A percentile compares a stretch with the other conserved stretches of the same genome.
phyloP scores from a whole-genome alignment of 1,140 invertebrate genomes.

The Rhopalosiphum padi region DNA sequence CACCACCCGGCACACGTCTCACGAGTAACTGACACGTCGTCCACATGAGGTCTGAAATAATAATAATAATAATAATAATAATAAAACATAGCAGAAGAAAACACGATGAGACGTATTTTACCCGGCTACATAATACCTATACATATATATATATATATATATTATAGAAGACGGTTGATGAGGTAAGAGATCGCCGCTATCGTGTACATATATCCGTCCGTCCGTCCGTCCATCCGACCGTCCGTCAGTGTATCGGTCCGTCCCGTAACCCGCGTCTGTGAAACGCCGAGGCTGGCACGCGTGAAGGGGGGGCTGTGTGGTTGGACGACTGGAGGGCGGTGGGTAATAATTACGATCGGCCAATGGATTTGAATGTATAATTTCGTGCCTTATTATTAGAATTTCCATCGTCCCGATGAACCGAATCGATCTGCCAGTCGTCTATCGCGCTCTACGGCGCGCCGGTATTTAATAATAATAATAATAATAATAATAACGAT shows the following conservation, averaged over 20 bases:
- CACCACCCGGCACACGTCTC: neutral
- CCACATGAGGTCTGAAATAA: conserved; percentile 34
- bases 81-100: neutral
- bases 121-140: neutral
- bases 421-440: conserved; percentile 45
- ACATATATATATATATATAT: too few relatives aligned
- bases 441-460: neutral
- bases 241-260: neutral
- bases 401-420: conserved; percentile 47
- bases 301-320: neutral
- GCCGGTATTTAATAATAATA: conserved; percentile 45
- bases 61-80: neutral
- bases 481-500: conserved; percentile 27
- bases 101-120: neutral
- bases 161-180: neutral
- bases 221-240: neutral
- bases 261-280: neutral
- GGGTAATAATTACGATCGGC: conserved; percentile 45
- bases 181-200: neutral
- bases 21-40: conserved; percentile 9
- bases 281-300: neutral
- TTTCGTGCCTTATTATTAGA: conserved; percentile 44
- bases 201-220: neutral
- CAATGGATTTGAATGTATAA: conserved; percentile 48
- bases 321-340: neutral